phyloP scores from a whole-genome alignment of 1,140 invertebrate genomes.

The Sitodiplosis mosellana region DNA sequence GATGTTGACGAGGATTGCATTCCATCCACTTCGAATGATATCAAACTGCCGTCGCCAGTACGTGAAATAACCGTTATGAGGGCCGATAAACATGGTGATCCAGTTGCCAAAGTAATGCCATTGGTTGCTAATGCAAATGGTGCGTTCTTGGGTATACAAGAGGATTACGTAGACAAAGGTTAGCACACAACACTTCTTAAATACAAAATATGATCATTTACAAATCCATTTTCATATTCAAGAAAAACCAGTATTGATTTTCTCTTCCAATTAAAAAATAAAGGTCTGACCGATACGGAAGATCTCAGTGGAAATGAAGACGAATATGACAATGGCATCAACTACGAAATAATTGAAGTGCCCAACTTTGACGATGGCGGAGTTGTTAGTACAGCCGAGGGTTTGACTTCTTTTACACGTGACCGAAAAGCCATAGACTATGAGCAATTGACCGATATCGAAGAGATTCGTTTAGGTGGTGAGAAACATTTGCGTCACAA shows the following conservation, averaged over 20 bases:
- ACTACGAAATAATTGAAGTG: slow-evolving; percentile 6
- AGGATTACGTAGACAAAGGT: slow-evolving; percentile 11
- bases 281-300: slow-evolving; percentile 26
- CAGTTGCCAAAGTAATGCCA: slow-evolving; percentile 26
- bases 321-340: slow-evolving; percentile 8
- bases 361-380: slow-evolving; percentile 15
- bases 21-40: slow-evolving; percentile 10
- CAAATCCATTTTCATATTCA: no score
- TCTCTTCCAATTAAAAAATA: slow-evolving; percentile 16
- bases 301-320: slow-evolving; percentile 26
- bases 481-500: not conserved
- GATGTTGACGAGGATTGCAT: slow-evolving; percentile 18
- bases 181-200: no score
- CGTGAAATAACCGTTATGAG: slow-evolving; percentile 28
- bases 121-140: slow-evolving; percentile 12
- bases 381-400: slow-evolving; percentile 12
- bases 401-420: not conserved
- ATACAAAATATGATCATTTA: no score
- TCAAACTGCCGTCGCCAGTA: slow-evolving; percentile 23
- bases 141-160: not conserved
- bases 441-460: slow-evolving; percentile 29
- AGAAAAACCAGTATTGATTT: slow-evolving; percentile 13
- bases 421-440: not conserved
- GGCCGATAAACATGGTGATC: slow-evolving; percentile 26
- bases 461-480: slow-evolving; percentile 26